Evolutionary conservation across 2,888 invertebrate genomes (phyloP).

Genomic region (Mimachlamys varia): DNA sequence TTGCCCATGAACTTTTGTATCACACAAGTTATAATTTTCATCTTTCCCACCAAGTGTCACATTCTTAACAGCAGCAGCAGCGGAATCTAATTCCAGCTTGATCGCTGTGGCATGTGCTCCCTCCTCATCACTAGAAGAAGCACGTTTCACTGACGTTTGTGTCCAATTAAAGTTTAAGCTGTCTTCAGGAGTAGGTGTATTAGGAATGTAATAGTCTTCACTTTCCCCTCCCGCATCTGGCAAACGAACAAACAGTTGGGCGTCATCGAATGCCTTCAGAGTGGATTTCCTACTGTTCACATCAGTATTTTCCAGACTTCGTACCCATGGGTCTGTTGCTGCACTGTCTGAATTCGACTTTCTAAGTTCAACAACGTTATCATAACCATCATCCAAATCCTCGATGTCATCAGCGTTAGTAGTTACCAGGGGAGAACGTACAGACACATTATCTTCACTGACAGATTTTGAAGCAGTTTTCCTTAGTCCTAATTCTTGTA

Average conservation of each 20-base stretch:
- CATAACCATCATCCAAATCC: constrained; percentile 32
- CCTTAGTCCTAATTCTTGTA: background rate
- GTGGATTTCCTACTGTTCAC: background rate
- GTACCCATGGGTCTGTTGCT: background rate
- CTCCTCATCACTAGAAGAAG: background rate
- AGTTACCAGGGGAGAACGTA: background rate
- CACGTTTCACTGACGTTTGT: background rate
- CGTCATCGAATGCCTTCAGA: background rate
- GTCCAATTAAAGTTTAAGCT: background rate
- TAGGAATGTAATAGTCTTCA: background rate
- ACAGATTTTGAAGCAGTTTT: background rate
- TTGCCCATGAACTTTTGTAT: background rate
- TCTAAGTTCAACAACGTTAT: constrained; percentile 26
- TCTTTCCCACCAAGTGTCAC: background rate
- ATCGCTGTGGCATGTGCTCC: background rate
- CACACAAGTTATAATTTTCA: constrained; percentile 12
- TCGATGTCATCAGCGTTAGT: constrained; percentile 37
- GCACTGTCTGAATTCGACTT: constrained; percentile 34
- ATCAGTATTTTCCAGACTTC: constrained; percentile 1
- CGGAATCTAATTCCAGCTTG: background rate
- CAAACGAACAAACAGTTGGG: background rate
- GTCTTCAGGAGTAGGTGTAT: constrained; percentile 8
- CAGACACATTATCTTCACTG: constrained; percentile 23
- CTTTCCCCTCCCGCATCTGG: background rate
- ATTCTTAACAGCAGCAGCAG: background rate